These are phyloP conservation scores for Cyclophora albipunctata DNA, from an alignment of 2,888 invertebrate species.

Conservation along the genomic window DNA sequence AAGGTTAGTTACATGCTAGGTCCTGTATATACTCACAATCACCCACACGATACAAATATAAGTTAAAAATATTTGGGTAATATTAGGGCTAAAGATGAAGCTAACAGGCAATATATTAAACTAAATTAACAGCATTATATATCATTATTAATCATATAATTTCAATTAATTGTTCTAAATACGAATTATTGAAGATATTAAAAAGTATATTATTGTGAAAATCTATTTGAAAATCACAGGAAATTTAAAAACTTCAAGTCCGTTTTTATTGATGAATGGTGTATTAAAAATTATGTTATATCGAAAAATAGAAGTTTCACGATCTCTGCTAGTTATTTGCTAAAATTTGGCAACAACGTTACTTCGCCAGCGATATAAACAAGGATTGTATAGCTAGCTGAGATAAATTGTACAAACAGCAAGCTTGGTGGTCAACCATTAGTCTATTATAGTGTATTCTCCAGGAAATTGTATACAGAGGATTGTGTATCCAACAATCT, in stretches of 20 bases:
- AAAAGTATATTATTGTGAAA: neutral
- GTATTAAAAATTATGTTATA: slow-evolving; percentile 21
- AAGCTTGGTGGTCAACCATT: too few species aligned
- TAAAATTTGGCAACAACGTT: slow-evolving; percentile 53
- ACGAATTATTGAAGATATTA: slow-evolving; percentile 1
- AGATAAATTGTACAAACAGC: slow-evolving; percentile 8
- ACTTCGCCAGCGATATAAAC: slow-evolving; percentile 22
- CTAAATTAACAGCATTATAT: slow-evolving; percentile 7
- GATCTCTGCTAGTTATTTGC: slow-evolving; percentile 24
- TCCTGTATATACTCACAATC: slow-evolving; percentile 37
- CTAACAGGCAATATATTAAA: slow-evolving; percentile 24
- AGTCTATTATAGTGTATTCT: too few species aligned
- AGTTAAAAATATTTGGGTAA: slow-evolving; percentile 1
- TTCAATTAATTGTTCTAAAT: neutral
- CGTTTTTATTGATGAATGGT: neutral
- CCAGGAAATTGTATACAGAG: too few species aligned
- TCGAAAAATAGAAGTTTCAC: slow-evolving; percentile 39
- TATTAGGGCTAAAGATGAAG: slow-evolving; percentile 25
- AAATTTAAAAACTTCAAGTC: neutral
- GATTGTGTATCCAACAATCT: too few species aligned
- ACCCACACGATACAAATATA: slow-evolving; percentile 29
- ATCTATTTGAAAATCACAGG: too few species aligned
- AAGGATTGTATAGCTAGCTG: slow-evolving; percentile 2
- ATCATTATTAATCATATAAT: neutral
- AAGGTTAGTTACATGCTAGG: slow-evolving; percentile 47